Base-by-base conservation (phyloP, 2,888 invertebrate genomes). In the Arrhopalites spinosus region DNA sequence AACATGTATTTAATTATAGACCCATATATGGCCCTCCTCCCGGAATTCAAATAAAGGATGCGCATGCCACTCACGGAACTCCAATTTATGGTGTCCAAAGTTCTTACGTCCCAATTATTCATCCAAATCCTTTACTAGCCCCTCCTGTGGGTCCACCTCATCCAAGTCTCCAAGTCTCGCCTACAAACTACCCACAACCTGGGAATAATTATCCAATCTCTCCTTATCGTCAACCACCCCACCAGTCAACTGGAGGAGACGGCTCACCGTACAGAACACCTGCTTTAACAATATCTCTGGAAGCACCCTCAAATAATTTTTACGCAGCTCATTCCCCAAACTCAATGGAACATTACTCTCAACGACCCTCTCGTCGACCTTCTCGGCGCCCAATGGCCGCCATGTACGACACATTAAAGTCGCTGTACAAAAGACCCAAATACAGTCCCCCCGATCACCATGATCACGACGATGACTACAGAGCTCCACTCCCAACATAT, bases 11-110 rank as follows among this genome's bases (percentile, higher is more conserved):
- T 11, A 7, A 3, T 36, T 36, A 11, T 11, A 36, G 36, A 13
- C 76, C 76, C 0, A 61, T 78, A 36, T 78, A 50, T 36, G 74
- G 68, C 15, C 74, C 64, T 27, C 74, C 76, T 27, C 78, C 78
- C 2, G 67, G 71, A 17, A 63, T 30, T 23, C 36, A 66, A n/a
- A 1, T 73, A 8, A 23, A 73, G 1, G 43, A 63, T 23, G 47
- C 30, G 1, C 69, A 47, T 11, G 3, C 36, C 36, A 36, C 36
- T 7, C 3, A 3, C 3, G 36, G 11, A 36, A 11, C 5, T 7
- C 5, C 5, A 36, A 11, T 11, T 11, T 36, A 36, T 36, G 36
- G 36, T 7, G 36, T 36, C 5, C 11, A 3, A 36, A 36, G 36
- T 36, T 3, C 36, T 15, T 71, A 71, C 5, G 66, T 68, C 29